Evolutionary conservation across 2,113 vertebrate genomes (phyloP).

Genomic region (Haplochromis burtoni): DNA sequence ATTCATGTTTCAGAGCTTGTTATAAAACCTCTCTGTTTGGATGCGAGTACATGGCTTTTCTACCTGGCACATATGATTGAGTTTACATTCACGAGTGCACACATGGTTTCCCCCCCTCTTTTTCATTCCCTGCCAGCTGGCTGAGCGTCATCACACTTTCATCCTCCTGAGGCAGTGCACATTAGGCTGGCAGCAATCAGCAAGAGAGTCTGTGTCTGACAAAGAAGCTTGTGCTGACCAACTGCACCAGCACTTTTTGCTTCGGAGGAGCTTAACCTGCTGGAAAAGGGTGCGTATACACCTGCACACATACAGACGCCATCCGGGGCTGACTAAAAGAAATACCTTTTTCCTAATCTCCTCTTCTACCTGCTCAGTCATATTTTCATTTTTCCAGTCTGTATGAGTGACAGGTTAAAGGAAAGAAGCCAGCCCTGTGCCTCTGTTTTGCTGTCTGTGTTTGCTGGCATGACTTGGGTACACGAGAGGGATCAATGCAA

Average conservation of each 20-base stretch:
- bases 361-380: background rate
- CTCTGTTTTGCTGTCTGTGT: background rate
- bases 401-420: background rate
- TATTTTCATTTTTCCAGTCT: background rate
- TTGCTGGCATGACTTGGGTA: background rate
- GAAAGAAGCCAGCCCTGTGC: background rate
- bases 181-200: constrained; percentile 70
- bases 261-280: constrained; percentile 66
- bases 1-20: background rate
- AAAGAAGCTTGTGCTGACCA: constrained; percentile 72
- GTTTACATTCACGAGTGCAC: background rate
- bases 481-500: background rate
- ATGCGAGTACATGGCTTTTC: background rate
- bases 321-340: background rate
- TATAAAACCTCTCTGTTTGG: background rate
- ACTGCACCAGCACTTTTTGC: constrained; percentile 64
- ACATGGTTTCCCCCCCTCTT: background rate
- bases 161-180: constrained; percentile 71
- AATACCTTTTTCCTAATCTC: background rate
- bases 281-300: constrained; percentile 77
- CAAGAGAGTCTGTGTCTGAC: constrained; percentile 49
- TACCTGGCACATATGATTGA: constrained; percentile 11
- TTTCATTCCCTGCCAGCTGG: constrained; percentile 70
- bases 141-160: constrained; percentile 69
- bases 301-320: background rate